These are phyloP conservation scores for Solea solea DNA, from an alignment of 2,113 vertebrate species.

Conservation along the genomic window DNA sequence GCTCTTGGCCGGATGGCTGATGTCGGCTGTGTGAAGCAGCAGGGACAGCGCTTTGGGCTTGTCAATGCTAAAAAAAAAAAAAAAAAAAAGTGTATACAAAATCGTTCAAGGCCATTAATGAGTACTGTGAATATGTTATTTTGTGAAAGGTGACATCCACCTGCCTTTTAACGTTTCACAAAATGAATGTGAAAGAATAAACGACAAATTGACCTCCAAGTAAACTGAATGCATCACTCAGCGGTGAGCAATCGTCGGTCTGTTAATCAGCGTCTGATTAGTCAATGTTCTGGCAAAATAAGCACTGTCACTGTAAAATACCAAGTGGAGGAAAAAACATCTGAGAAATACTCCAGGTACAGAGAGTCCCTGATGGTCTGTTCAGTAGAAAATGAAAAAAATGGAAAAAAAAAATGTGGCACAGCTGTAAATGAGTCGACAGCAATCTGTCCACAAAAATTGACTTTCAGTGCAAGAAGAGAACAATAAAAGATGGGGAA, in stretches of 20 bases:
- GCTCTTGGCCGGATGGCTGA: slow-evolving; percentile 96
- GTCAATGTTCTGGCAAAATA: not conserved
- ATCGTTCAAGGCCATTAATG: not conserved
- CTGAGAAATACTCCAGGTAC: not conserved
- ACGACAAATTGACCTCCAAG: too few relatives aligned
- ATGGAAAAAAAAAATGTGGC: slow-evolving; percentile 22
- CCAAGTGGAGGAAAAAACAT: not conserved
- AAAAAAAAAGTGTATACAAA: slow-evolving; percentile 53
- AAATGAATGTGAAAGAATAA: too few relatives aligned
- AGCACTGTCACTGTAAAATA: slow-evolving; percentile 11
- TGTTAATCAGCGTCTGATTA: not conserved
- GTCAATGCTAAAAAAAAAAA: slow-evolving; percentile 89
- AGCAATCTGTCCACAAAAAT: slow-evolving; percentile 16
- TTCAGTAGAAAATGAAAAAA: not conserved
- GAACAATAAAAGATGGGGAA: not conserved
- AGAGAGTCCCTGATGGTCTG: not conserved
- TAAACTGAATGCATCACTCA: too few relatives aligned
- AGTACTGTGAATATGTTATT: not conserved
- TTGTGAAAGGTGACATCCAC: too few relatives aligned
- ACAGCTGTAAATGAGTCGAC: slow-evolving; percentile 13
- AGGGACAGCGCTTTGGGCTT: slow-evolving; percentile 97
- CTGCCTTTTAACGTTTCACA: too few relatives aligned
- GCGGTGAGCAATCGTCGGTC: too few relatives aligned
- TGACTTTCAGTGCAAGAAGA: not conserved
- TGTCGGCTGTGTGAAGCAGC: slow-evolving; percentile 96